Conservation (phyloP, 2,113 vertebrate genomes). For the Galeopterus variegatus region DNA sequence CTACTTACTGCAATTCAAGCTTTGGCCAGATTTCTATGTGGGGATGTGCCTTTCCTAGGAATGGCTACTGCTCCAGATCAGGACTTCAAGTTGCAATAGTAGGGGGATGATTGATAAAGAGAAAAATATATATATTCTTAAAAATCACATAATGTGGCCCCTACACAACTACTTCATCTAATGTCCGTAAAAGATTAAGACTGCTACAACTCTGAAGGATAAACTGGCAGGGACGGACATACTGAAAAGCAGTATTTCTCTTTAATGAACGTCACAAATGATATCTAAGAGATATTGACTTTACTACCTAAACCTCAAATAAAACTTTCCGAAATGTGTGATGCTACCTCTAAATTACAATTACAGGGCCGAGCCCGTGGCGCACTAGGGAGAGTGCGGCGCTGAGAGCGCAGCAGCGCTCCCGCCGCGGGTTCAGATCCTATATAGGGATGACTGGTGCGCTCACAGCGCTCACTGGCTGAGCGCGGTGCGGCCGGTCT, state of each 20-base stretch:
- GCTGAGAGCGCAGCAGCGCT: too few species aligned
- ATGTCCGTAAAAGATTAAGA: background rate
- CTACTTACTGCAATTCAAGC: constrained; percentile 9
- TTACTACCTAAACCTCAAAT: background rate
- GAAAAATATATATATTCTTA: constrained; percentile 31
- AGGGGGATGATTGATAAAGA: background rate
- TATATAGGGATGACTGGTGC: too few species aligned
- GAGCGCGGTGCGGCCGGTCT: too few species aligned
- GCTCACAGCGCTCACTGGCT: too few species aligned
- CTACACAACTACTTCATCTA: constrained; percentile 38
- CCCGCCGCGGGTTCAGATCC: too few species aligned
- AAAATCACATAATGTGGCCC: background rate
- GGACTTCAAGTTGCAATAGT: constrained; percentile 4
- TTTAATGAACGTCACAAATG: background rate
- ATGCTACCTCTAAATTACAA: constrained; percentile 59
- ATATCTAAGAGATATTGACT: constrained; percentile 42
- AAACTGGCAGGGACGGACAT: background rate
- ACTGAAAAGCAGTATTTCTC: constrained; percentile 28
- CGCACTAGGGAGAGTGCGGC: too few species aligned
- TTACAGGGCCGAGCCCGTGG: too few species aligned
- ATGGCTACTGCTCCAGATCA: constrained; percentile 26
- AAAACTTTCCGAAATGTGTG: constrained; percentile 58
- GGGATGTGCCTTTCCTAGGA: constrained; percentile 7
- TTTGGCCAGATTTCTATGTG: background rate
- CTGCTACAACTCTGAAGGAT: background rate